Conservation (phyloP, 2,888 invertebrate genomes). For the Neocrepidodera transversa region DNA sequence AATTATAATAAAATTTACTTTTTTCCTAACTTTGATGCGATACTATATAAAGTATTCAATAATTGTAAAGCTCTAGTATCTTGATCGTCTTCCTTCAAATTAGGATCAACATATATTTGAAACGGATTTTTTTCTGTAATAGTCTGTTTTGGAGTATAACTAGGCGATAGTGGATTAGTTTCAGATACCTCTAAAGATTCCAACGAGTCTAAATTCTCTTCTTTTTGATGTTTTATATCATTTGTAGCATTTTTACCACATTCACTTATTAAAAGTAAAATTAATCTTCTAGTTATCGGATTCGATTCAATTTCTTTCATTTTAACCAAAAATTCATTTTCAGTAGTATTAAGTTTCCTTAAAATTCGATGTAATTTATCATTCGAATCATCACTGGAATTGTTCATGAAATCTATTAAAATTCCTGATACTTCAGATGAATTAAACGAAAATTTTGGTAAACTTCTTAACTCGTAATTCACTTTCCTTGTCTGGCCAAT, state of each 20-base stretch:
- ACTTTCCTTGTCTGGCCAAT: slow-evolving; percentile 43
- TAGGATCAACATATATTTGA: slow-evolving; percentile 45
- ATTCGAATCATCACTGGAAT: slow-evolving; percentile 70
- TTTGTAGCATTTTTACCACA: slow-evolving; percentile 67
- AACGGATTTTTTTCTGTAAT: slow-evolving; percentile 31
- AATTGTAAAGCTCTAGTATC: slow-evolving; percentile 83
- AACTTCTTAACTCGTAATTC: slow-evolving; percentile 60
- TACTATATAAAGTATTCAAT: slow-evolving; percentile 81
- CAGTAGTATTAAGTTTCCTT: slow-evolving; percentile 76
- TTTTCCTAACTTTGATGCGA: slow-evolving; percentile 83
- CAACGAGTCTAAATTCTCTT: background rate
- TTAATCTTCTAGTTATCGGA: slow-evolving; percentile 75
- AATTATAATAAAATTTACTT: no score
- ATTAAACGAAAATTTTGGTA: slow-evolving; percentile 53
- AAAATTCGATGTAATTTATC: slow-evolving; percentile 79
- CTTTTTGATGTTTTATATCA: slow-evolving; percentile 39
- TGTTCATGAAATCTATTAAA: slow-evolving; percentile 62
- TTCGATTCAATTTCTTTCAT: slow-evolving; percentile 84
- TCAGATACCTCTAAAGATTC: slow-evolving; percentile 15
- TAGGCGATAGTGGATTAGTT: slow-evolving; percentile 2
- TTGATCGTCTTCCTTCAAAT: slow-evolving; percentile 61
- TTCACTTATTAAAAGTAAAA: slow-evolving; percentile 78
- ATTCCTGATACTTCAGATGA: slow-evolving; percentile 56
- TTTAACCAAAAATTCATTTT: slow-evolving; percentile 76
- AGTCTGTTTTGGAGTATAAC: background rate